phyloP scores from a whole-genome alignment of 2,797 vertebrate genomes.

The Xiphorhynchus erythropygius region DNA sequence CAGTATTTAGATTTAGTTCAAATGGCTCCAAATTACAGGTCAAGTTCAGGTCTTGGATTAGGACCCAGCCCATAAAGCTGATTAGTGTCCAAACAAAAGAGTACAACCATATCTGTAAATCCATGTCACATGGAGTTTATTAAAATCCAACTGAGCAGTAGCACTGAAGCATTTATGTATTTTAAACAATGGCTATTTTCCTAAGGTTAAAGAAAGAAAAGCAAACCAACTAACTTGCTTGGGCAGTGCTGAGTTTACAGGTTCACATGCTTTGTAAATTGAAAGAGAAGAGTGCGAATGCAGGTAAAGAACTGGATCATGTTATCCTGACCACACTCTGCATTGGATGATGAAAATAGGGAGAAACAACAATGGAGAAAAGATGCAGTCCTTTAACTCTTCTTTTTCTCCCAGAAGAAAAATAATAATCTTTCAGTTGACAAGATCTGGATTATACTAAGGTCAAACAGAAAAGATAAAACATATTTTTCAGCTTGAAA shows the following conservation, averaged over 20 bases:
- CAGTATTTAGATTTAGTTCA: background rate
- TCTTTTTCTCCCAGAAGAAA: background rate
- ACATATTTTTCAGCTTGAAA: background rate
- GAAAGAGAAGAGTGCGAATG: background rate
- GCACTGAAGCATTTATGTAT: background rate
- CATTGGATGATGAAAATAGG: background rate
- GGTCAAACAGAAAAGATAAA: background rate
- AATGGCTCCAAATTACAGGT: background rate
- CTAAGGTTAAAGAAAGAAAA: background rate
- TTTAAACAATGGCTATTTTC: conserved; percentile 9
- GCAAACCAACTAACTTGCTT: background rate
- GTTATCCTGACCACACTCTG: background rate
- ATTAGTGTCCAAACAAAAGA: conserved; percentile 11
- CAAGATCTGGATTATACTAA: background rate
- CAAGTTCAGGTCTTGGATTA: conserved; percentile 7
- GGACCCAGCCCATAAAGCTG: background rate
- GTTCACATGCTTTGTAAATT: background rate
- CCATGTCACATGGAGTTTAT: background rate
- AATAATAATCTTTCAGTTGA: background rate
- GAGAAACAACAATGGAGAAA: background rate
- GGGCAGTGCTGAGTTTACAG: background rate
- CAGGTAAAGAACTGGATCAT: background rate
- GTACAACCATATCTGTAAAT: background rate
- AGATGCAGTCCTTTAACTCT: background rate
- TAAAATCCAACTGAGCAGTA: background rate